Evolutionary conservation across 1,140 invertebrate genomes (phyloP), one percentile per base, ranked within the genome.

Genomic region (Bilobella aurantiaca): DNA sequence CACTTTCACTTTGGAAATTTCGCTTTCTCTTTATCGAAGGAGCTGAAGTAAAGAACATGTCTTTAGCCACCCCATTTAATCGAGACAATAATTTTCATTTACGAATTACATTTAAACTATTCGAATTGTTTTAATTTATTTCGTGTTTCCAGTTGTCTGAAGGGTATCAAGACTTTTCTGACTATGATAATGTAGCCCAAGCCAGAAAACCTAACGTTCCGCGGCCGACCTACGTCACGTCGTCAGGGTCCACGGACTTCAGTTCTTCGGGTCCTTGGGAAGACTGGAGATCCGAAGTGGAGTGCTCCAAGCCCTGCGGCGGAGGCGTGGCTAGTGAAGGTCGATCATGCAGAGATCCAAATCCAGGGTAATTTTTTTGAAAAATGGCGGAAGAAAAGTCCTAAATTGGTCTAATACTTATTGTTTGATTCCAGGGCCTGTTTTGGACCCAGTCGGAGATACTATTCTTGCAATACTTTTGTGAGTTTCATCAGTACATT

Each of bases 391-490:
- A 31, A 28, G 23, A 18, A 21, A 28, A 16, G 21, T 23, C 5
- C 5, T 16, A 3, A 16, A 28, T n/a, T 42, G 34, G 34, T 42
- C 34, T 42, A 42, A 12, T 12, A 42, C 34, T 42, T 12, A 42
- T 12, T 42, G 18, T 12, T 42, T 18, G 18, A 53, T 16, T 53
- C 25, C 23, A 53, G 49, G 14, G 29, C 21, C 27, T 64, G 60
- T 67, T 12, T 29, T 23, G 56, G 27, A 25, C 31, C 28, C 29
- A 58, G 25, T 23, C 21, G 31, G n/a, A 23, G 27, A 56, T 65
- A 37, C 66, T 65, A 63, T 71, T 65, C 32, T 73, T 60, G 63
- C 47, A 65, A 65, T 32, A 65, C 63, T 1, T 28, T 58, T 78
- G 79, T 28, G 72, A 53, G 49, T 75, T 53, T 53, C 8, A 42